Evolutionary conservation across 2,888 invertebrate genomes (phyloP), one percentile per base, ranked within the genome.

Genomic region (Drosophila subquinaria): DNA sequence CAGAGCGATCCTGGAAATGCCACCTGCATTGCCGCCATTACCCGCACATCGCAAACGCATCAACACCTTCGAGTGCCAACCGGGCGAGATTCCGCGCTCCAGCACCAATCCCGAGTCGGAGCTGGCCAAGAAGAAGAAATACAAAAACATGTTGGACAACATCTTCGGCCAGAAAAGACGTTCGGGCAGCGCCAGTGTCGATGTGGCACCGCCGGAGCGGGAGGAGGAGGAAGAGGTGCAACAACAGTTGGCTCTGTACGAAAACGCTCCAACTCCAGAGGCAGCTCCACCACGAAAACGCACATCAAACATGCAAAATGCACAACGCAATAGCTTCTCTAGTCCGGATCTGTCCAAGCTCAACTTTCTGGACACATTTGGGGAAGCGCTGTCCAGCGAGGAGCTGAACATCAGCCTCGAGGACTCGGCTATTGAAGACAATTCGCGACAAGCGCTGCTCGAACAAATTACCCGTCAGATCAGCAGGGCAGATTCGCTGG

Each of bases 91-190:
- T 42, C 92, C 88, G 2, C 92, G 93, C 10, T 92, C 89, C 4
- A 91, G 89, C 68, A 93, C 93, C 36, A 93, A 92, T 82, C 93
- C 93, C 3, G 93, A 93, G 74, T 85, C 90, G 0, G 92, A 93
- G 65, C 65, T 92, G 69, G 90, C 91, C 2, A 92, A 91, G 48
- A 92, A 92, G 74, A 92, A 92, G 57, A 92, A 92, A 69, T 92
- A 89, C 71, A 90, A 88, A 69, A 90, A 86, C 38, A 89, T 91
- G 59, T 43, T 93, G 51, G 92, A 91, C 9, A 92, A 86, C 20
- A 82, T 93, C 2, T 92, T 93, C 27, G 91, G 92, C 4, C 83
- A 89, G 9, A 91, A 92, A 33, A 84, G 92, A 8, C 77, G 76
- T 0, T 86, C 91, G 3, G 80, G 67, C 11, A 73, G 91, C 0